phyloP scores from a whole-genome alignment of 2,888 invertebrate species.

The Odontothrips loti region DNA sequence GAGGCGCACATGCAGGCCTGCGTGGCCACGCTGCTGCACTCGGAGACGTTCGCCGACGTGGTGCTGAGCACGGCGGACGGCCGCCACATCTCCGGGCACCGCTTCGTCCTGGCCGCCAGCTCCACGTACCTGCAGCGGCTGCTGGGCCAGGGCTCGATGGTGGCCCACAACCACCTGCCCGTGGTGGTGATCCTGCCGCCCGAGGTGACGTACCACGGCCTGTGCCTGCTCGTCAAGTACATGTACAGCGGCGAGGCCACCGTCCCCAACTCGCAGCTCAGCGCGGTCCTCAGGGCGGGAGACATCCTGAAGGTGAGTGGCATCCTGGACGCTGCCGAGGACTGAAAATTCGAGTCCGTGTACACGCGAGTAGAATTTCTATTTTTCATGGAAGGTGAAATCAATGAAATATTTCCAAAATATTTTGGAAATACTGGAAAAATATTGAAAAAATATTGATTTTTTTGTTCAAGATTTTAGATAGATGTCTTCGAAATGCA shows the following conservation, averaged over 20 bases:
- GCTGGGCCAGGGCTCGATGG: conserved; percentile 50
- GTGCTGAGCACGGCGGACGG: conserved; percentile 74
- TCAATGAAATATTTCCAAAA: too few relatives aligned
- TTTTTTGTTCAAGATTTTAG: background rate
- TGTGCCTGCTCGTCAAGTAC: conserved; percentile 77
- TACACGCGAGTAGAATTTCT: too few relatives aligned
- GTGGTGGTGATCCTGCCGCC: conserved; percentile 70
- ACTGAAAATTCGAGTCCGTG: too few relatives aligned
- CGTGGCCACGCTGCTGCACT: conserved; percentile 69
- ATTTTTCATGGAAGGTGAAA: too few relatives aligned
- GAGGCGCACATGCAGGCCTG: conserved; percentile 76
- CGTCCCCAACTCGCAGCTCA: conserved; percentile 77
- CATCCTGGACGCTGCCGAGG: conserved; percentile 44
- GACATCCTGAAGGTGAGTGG: conserved; percentile 77
- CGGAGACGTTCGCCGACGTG: conserved; percentile 78
- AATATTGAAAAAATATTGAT: background rate
- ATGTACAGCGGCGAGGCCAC: conserved; percentile 83
- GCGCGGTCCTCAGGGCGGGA: conserved; percentile 74
- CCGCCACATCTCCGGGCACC: conserved; percentile 76
- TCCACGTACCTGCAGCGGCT: conserved; percentile 60
- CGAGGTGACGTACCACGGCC: conserved; percentile 72
- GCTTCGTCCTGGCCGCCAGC: conserved; percentile 78
- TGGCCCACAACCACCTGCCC: conserved; percentile 46
- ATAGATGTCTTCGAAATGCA: background rate
- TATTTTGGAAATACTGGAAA: conserved; percentile 12